Evolutionary conservation across 2,888 invertebrate species (phyloP), one percentile per base, ranked within the genome.

Genomic region (Xanthorhoe designata): DNA sequence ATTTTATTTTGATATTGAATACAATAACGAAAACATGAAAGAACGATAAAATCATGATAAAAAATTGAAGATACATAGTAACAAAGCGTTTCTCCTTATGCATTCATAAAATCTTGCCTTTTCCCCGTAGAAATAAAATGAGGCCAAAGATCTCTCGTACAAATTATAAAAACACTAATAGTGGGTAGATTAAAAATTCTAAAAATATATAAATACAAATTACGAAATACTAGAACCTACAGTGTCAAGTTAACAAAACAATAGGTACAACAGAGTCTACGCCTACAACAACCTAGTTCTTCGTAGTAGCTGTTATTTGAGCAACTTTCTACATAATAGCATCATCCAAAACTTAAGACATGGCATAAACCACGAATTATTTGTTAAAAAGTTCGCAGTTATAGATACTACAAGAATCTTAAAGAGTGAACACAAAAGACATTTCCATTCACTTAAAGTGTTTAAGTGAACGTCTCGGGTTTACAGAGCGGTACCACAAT

Each of bases 401-500:
- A 17, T 47, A 7, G 1, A 32, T 32, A 7, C 32, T 17, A 47
- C 15, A 17, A 63, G 56, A 52, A 51, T 42, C 56, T 57, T 32
- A 15, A 42, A 42, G 42, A 63, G 57, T 64, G 42, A 64, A 49
- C 57, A 19, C 38, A 45, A 58, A 47, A 50, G 19, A 42, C 29
- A 32, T 61, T 66, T 53, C 38, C 57, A 24, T 57, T 56, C 32
- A 51, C 51, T 51, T 42, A 10, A 42, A 42, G 38, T 42, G 38
- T 42, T 42, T 50, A 52, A 42, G 38, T 56, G 18, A 66, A 19
- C 42, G 61, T 61, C 57, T 61, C 49, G 50, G 32, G 52, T 57
- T 58, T 54, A 63, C 58, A 62, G 51, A 62, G 50, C 32, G 51
- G 65, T 62, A 73, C 71, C 82, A 84, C 71, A 83, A 84, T 86